Evolutionary conservation across 1,140 invertebrate genomes (phyloP).

Genomic region (Branchinecta lindahli): DNA sequence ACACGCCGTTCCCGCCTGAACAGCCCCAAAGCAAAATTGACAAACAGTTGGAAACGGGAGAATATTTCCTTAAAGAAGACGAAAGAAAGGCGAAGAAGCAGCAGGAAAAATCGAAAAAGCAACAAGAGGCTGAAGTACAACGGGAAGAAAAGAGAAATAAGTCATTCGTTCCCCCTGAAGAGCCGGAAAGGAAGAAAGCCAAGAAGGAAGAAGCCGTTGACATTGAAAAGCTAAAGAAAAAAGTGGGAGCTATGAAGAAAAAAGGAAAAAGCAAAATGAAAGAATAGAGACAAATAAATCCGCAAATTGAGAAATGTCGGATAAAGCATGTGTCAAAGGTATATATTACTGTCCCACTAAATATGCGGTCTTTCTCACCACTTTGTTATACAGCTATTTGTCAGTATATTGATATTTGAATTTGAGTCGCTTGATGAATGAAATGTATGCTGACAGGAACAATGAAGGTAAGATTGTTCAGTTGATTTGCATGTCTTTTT

Average conservation of each 20-base stretch:
- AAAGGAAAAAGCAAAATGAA: background rate
- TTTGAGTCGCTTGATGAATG: no score
- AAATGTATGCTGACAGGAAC: no score
- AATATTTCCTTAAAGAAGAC: slow-evolving; percentile 84
- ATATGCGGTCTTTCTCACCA: no score
- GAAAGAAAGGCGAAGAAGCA: slow-evolving; percentile 54
- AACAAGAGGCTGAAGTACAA: slow-evolving; percentile 39
- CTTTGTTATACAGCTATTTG: no score
- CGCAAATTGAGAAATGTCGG: no score
- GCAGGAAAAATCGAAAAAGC: slow-evolving; percentile 55
- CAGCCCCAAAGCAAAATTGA: slow-evolving; percentile 87
- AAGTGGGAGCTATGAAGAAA: background rate
- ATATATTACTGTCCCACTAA: no score
- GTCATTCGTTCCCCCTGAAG: slow-evolving; percentile 66
- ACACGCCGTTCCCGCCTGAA: slow-evolving; percentile 93
- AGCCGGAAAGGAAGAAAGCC: slow-evolving; percentile 31
- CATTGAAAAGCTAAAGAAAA: slow-evolving; percentile 15
- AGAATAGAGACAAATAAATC: no score
- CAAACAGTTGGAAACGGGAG: slow-evolving; percentile 79
- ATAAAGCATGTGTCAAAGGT: no score
- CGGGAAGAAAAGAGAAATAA: slow-evolving; percentile 58
- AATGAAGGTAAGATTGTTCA: no score
- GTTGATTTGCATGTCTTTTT: no score
- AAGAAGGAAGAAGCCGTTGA: slow-evolving; percentile 23
- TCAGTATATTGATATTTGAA: no score